Percentiles rank a stretch among this genome's conserved stretches.
Evolutionary conservation across 2,888 invertebrate genomes (phyloP).

Genomic region (Mechanitis mazaeus): DNA sequence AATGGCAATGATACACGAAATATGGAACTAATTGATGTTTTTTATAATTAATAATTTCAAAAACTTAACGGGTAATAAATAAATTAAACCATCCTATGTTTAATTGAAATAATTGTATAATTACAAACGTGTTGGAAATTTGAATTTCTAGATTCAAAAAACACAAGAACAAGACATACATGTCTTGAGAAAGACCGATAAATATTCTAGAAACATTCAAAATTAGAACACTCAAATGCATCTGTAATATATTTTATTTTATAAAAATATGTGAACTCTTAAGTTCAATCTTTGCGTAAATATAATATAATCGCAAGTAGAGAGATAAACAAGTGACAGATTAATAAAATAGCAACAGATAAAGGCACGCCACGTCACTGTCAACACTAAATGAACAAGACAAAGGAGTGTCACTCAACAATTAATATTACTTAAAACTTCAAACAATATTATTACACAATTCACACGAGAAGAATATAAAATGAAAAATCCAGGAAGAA

Average conservation of each 20-base stretch:
- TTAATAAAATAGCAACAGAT: constrained; percentile 5
- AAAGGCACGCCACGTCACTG: not conserved
- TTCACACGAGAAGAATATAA: not conserved
- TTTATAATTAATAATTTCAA: constrained; percentile 59
- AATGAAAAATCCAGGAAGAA: constrained; percentile 16
- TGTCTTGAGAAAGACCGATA: too few species aligned
- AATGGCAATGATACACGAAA: constrained; percentile 66
- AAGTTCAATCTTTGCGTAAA: too few species aligned
- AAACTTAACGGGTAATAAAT: constrained; percentile 25
- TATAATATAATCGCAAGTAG: not conserved
- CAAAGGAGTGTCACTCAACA: constrained; percentile 3
- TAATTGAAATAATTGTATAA: not conserved
- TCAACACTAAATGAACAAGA: not conserved
- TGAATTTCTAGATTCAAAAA: too few species aligned
- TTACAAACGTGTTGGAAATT: not conserved
- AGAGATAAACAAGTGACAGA: not conserved
- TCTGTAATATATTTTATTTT: too few species aligned
- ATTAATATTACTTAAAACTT: not conserved
- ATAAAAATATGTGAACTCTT: too few species aligned
- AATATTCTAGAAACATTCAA: too few species aligned
- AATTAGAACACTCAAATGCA: too few species aligned
- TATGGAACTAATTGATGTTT: constrained; percentile 68
- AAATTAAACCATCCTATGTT: constrained; percentile 10
- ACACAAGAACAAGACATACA: too few species aligned
- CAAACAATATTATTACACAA: constrained; percentile 30